A percentile compares a stretch with the other conserved stretches of the same genome.
Evolutionary conservation across 2,113 vertebrate genomes (phyloP).

Genomic region (Collichthys lucidus): DNA sequence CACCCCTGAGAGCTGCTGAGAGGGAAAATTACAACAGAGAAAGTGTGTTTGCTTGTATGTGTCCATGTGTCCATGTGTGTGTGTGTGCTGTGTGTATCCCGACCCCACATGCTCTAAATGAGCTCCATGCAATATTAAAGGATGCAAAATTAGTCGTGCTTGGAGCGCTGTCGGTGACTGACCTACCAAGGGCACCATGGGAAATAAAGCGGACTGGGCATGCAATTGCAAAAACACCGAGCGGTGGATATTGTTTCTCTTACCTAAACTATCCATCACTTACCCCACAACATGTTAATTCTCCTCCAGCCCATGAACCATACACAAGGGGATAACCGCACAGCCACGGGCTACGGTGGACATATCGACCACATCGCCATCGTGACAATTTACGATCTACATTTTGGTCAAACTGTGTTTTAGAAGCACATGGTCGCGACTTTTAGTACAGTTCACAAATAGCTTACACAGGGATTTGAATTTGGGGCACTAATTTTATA

Average conservation of each 20-base stretch:
- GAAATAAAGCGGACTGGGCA: conserved; percentile 78
- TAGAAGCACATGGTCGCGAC: conserved; percentile 9
- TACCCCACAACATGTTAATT: conserved; percentile 58
- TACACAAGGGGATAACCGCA: conserved; percentile 36
- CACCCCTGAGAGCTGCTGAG: conserved; percentile 85
- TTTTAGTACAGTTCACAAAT: neutral
- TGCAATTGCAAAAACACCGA: conserved; percentile 52
- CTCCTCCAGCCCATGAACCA: conserved; percentile 6
- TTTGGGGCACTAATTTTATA: conserved; percentile 17
- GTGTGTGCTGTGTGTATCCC: conserved; percentile 56
- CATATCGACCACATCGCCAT: conserved; percentile 40
- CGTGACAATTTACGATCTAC: conserved; percentile 25
- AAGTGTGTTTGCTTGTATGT: conserved; percentile 61
- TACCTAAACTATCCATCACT: conserved; percentile 66
- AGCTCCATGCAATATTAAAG: conserved; percentile 97
- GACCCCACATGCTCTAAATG: conserved; percentile 87
- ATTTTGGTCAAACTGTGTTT: neutral
- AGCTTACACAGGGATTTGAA: conserved; percentile 13
- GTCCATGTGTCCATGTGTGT: conserved; percentile 78
- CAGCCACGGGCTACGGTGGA: conserved; percentile 42
- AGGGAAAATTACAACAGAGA: conserved; percentile 69
- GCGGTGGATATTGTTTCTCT: conserved; percentile 64
- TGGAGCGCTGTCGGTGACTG: conserved; percentile 56
- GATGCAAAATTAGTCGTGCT: conserved; percentile 75
- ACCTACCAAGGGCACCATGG: conserved; percentile 77